Percentiles rank a stretch among this genome's conserved stretches.
phyloP scores from a whole-genome alignment of 2,113 vertebrate species.

The Furnarius figulus region DNA sequence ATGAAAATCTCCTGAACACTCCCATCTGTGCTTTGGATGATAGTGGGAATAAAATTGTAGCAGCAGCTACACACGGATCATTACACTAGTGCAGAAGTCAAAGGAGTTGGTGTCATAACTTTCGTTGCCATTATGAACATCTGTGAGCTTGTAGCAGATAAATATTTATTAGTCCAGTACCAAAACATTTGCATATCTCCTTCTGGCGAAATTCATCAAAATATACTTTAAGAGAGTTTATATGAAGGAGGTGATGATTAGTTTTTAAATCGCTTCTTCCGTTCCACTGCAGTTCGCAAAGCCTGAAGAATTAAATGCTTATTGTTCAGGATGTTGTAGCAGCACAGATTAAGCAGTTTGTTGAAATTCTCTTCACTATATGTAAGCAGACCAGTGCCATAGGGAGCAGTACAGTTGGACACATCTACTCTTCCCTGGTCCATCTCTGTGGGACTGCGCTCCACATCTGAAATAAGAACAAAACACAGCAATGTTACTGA shows the following conservation, averaged over 20 bases:
- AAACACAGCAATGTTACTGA: background rate
- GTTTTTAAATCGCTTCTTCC: background rate
- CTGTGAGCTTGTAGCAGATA: background rate
- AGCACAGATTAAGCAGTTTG: slow-evolving; percentile 73
- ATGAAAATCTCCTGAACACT: background rate
- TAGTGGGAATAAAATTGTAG: background rate
- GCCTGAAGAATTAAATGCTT: slow-evolving; percentile 65
- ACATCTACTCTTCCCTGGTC: slow-evolving; percentile 74
- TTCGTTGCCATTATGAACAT: background rate
- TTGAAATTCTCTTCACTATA: slow-evolving; percentile 74
- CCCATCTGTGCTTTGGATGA: background rate
- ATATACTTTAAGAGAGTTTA: background rate
- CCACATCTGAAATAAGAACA: slow-evolving; percentile 64
- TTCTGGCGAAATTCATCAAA: background rate
- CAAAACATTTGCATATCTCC: background rate
- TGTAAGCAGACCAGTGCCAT: slow-evolving; percentile 70
- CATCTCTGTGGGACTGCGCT: slow-evolving; percentile 49
- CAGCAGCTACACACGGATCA: background rate
- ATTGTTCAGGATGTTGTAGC: slow-evolving; percentile 82
- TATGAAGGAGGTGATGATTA: background rate
- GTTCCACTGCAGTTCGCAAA: slow-evolving; percentile 63
- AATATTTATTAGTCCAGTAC: background rate
- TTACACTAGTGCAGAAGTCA: background rate
- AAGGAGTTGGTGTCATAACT: background rate
- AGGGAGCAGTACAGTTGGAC: slow-evolving; percentile 61